Evolutionary conservation across 92 coral and sea anemone species (phyloP).

Genomic region (Umimayanthus chanpuru): DNA sequence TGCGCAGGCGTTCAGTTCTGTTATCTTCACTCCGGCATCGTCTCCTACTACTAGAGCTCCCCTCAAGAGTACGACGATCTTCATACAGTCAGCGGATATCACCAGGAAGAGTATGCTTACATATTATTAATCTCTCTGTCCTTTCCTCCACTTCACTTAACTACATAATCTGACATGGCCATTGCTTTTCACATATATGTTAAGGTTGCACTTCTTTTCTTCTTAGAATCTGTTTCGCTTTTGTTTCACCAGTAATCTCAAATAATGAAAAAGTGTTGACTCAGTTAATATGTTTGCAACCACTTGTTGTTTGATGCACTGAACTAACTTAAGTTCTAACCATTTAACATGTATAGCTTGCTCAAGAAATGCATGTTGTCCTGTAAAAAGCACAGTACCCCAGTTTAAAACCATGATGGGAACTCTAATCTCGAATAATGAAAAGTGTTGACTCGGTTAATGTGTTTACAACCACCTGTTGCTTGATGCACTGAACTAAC

Average conservation of each 20-base stretch:
- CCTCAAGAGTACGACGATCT: not conserved
- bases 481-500: not conserved
- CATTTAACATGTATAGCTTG: too few relatives aligned
- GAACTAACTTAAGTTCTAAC: not conserved
- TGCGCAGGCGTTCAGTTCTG: not conserved
- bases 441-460: not conserved
- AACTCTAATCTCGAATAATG: not conserved
- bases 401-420: not conserved
- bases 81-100: conserved; percentile 26
- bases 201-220: not conserved
- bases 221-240: not conserved
- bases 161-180: not conserved
- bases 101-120: conserved; percentile 18
- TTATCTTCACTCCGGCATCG: not conserved
- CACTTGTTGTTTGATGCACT: not conserved
- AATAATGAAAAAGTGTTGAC: not conserved
- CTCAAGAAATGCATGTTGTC: too few relatives aligned
- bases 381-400: not conserved
- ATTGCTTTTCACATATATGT: not conserved
- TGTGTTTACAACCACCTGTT: not conserved
- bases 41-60: not conserved
- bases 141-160: not conserved
- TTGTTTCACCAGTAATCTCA: not conserved
- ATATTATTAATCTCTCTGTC: not conserved
- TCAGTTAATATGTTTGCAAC: not conserved